A percentile compares a stretch with the other conserved stretches of the same genome.
These are phyloP conservation scores for Diabrotica virgifera DNA, from an alignment of 1,140 invertebrate species.

Conservation along the genomic window DNA sequence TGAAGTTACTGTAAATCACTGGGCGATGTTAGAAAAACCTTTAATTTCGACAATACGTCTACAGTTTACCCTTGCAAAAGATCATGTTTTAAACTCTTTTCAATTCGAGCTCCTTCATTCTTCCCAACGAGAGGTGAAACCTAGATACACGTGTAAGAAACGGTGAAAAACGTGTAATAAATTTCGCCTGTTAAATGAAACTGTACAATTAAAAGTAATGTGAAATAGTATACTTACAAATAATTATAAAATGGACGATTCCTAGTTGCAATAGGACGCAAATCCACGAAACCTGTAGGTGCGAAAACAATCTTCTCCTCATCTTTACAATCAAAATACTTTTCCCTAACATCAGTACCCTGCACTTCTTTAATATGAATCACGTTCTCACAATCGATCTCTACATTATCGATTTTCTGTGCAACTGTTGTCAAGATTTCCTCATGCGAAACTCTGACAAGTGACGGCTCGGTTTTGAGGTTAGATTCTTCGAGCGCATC, in stretches of 20 bases:
- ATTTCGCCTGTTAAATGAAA: neutral
- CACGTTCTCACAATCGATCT: constrained; percentile 41
- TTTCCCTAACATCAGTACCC: constrained; percentile 22
- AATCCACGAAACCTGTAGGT: constrained; percentile 43
- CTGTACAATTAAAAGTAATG: neutral
- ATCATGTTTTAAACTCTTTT: too few species aligned
- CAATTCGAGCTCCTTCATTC: too few species aligned
- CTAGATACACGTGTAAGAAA: too few species aligned
- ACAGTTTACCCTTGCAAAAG: too few species aligned
- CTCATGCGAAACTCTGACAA: constrained; percentile 15
- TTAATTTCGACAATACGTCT: too few species aligned
- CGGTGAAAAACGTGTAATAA: too few species aligned
- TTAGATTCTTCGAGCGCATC: constrained; percentile 52
- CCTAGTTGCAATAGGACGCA: constrained; percentile 22
- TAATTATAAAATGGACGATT: constrained; percentile 6
- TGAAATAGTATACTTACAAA: constrained; percentile 24
- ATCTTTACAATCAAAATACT: constrained; percentile 21
- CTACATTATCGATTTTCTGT: constrained; percentile 40
- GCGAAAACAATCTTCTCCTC: constrained; percentile 35
- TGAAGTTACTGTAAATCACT: too few species aligned
- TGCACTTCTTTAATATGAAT: constrained; percentile 37
- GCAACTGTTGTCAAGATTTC: constrained; percentile 31
- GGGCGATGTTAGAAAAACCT: too few species aligned
- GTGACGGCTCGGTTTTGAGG: constrained; percentile 13
- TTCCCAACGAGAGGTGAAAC: too few species aligned